Conservation (phyloP, 2,797 vertebrate genomes). For the Diplodus puntazzo region DNA sequence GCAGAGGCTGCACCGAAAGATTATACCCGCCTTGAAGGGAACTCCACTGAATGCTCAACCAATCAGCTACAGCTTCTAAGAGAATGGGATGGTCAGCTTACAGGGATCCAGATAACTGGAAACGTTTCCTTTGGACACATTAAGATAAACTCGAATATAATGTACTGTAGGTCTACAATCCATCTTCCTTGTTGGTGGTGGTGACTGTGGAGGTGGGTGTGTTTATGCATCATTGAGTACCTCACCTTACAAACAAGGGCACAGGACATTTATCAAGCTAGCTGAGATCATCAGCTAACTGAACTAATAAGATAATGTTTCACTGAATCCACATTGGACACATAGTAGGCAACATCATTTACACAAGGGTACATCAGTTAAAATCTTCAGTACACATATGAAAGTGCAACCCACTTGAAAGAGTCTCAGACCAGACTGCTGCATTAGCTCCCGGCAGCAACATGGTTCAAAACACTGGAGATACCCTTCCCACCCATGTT, state of each 20-base stretch:
- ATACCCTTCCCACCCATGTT: background rate
- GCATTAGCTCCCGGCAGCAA: background rate
- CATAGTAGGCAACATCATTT: too few species aligned
- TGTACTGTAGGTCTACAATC: background rate
- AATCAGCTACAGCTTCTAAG: background rate
- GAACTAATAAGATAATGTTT: background rate
- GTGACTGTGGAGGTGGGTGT: background rate
- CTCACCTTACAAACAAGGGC: background rate
- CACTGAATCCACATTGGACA: background rate
- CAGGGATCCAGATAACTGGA: too few species aligned
- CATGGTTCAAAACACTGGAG: background rate
- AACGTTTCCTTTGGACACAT: too few species aligned
- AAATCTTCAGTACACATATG: background rate
- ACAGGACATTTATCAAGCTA: background rate
- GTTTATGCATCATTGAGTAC: background rate
- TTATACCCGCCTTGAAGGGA: background rate
- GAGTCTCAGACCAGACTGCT: background rate
- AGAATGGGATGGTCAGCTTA: too few species aligned
- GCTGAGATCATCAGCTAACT: background rate
- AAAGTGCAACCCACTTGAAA: background rate
- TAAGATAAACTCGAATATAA: background rate
- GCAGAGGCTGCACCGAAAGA: background rate
- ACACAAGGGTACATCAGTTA: background rate
- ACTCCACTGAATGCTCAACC: background rate
- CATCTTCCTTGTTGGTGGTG: background rate